phyloP scores from a whole-genome alignment of 1,140 invertebrate genomes.

The Trichonephila clavata region DNA sequence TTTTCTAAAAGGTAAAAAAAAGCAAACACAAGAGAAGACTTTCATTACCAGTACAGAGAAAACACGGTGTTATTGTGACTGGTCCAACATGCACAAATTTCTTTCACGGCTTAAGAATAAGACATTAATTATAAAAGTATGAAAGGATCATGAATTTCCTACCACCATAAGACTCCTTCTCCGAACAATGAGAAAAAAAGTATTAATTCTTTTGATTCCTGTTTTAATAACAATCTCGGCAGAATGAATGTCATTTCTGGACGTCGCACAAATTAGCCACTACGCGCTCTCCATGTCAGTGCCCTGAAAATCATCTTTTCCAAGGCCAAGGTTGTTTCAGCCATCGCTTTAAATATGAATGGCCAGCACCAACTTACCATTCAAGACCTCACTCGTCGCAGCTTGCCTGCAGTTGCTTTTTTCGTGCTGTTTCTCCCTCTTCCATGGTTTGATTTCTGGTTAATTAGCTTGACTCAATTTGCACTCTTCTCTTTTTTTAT shows the following conservation, averaged over 20 bases:
- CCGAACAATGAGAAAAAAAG: not conserved
- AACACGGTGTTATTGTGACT: no score
- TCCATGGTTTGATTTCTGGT: not conserved
- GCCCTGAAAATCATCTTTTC: slow-evolving; percentile 33
- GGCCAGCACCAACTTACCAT: slow-evolving; percentile 7
- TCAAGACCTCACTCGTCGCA: slow-evolving; percentile 16
- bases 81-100: no score
- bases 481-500: not conserved
- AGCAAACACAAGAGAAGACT: no score
- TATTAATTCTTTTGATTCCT: slow-evolving; percentile 19
- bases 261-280: not conserved
- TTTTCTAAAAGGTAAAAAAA: no score
- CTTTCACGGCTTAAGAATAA: not conserved
- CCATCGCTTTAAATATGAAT: slow-evolving; percentile 49
- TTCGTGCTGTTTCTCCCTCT: not conserved
- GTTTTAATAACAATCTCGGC: not conserved
- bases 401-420: not conserved
- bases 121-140: not conserved
- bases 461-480: slow-evolving; percentile 27
- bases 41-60: no score
- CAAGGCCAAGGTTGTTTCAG: slow-evolving; percentile 53
- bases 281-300: not conserved
- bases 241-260: slow-evolving; percentile 24
- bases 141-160: not conserved
- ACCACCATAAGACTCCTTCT: not conserved